A percentile compares a stretch with the other conserved stretches of the same genome.
Conservation (phyloP, 2,797 vertebrate species). For the Siniperca obscura region DNA sequence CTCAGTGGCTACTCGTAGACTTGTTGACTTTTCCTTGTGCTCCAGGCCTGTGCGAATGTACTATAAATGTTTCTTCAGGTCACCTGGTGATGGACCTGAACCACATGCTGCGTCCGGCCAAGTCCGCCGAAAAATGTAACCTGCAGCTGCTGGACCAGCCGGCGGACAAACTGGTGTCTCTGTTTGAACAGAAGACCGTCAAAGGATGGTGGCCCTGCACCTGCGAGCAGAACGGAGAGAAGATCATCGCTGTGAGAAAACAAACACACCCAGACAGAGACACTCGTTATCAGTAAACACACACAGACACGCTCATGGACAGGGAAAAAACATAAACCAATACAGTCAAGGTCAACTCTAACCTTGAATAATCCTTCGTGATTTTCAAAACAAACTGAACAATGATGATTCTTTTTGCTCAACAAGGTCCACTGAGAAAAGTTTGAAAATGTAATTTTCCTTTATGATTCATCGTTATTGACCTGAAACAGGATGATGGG, state of each 20-base stretch:
- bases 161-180: conserved; percentile 85
- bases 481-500: too few relatives aligned
- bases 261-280: background rate
- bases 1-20: too few relatives aligned
- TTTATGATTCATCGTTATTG: too few relatives aligned
- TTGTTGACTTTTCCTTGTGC: background rate
- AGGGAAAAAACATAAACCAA: too few relatives aligned
- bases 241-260: conserved; percentile 88
- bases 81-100: conserved; percentile 94
- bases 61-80: conserved; percentile 75
- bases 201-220: conserved; percentile 97
- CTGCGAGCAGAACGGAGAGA: conserved; percentile 82
- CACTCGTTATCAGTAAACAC: background rate
- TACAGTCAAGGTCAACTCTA: background rate
- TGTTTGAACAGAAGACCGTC: conserved; percentile 95
- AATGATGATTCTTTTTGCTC: too few relatives aligned
- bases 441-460: too few relatives aligned
- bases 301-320: background rate
- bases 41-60: background rate
- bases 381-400: too few relatives aligned
- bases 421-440: too few relatives aligned
- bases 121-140: conserved; percentile 91
- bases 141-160: conserved; percentile 85
- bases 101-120: conserved; percentile 92
- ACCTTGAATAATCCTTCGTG: too few relatives aligned